Evolutionary conservation across 2,797 vertebrate genomes (phyloP), one percentile per base, ranked within the genome.

Genomic region (Acanthornis magna): DNA sequence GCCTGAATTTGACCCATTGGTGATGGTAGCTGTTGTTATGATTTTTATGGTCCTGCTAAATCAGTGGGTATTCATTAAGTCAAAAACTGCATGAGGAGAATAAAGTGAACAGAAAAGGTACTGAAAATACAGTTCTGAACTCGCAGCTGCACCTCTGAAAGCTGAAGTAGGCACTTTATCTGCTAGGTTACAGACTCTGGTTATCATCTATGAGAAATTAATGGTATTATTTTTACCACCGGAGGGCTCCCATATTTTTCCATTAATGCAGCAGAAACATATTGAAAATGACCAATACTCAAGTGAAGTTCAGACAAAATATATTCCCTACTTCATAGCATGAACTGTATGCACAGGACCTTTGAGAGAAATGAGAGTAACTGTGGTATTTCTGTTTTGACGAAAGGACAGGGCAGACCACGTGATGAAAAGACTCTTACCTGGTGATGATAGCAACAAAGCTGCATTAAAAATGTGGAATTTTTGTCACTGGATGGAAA

Each of bases 191-290:
- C 85, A 91, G 62, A 71, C 47, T 78, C 79, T 84, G 66, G 85
- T 89, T 95, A 78, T 94, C 76, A 79, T 81, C 95, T 83, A 16
- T 73, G 40, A 51, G 66, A 96, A 96, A 92, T 92, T 84, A 96
- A 94, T 96, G 85, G 63, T 90, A 81, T 92, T 95, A 78, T 91
- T 95, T 97, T 97, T 97, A 91, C 93, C 91, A 91, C 83, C 0
- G 63, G 73, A 93, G 76, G 55, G 88, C 89, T 96, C 88, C 42
- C 73, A 88, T 96, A 90, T 96, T 96, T 96, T 95, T 91, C 89
- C 76, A 93, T 84, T 88, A 93, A 93, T 76, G 55, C 73, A 86
- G 67, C 63, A 88, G 91, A 93, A 96, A 90, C 92, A 76, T 92
- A 91, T 53, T 88, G 88, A 88, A 94, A 92, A 86, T 86, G 60